phyloP scores from a whole-genome alignment of 2,888 invertebrate genomes.

The Hirtodrosophila cameraria region DNA sequence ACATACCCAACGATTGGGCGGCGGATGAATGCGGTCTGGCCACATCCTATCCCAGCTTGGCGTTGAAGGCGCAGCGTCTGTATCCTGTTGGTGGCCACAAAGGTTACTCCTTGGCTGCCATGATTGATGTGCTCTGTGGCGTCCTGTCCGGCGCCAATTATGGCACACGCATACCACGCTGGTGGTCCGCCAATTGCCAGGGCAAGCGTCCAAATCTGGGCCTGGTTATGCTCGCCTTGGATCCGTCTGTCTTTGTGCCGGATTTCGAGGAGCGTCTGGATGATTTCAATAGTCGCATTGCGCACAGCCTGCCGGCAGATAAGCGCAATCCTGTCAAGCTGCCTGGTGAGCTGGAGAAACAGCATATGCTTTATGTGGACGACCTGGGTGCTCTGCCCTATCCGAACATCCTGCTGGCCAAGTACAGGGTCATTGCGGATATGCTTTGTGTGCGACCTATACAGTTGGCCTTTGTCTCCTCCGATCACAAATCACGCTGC shows the following conservation, averaged over 20 bases:
- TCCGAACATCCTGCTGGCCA: constrained; percentile 41
- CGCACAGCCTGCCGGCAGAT: constrained; percentile 9
- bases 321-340: constrained; percentile 15
- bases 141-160: constrained; percentile 59
- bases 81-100: constrained; percentile 48
- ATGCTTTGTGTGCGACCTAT: constrained; percentile 44
- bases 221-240: constrained; percentile 47
- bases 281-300: constrained; percentile 42
- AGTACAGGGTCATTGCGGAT: constrained; percentile 34
- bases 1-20: constrained; percentile 51
- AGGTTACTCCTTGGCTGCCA: constrained; percentile 47
- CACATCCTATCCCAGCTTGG: constrained; percentile 42
- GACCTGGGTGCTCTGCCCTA: constrained; percentile 41
- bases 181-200: not conserved
- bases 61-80: constrained; percentile 34
- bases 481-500: not conserved
- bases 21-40: constrained; percentile 45
- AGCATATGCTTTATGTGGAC: constrained; percentile 50
- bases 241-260: constrained; percentile 50
- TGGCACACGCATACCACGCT: constrained; percentile 36
- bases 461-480: constrained; percentile 27
- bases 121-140: constrained; percentile 57
- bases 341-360: constrained; percentile 43
- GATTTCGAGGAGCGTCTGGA: constrained; percentile 51
- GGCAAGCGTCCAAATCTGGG: constrained; percentile 39